A percentile compares a stretch with the other conserved stretches of the same genome.
phyloP scores from a whole-genome alignment of 2,888 invertebrate genomes.

The Oasisia sp. region DNA sequence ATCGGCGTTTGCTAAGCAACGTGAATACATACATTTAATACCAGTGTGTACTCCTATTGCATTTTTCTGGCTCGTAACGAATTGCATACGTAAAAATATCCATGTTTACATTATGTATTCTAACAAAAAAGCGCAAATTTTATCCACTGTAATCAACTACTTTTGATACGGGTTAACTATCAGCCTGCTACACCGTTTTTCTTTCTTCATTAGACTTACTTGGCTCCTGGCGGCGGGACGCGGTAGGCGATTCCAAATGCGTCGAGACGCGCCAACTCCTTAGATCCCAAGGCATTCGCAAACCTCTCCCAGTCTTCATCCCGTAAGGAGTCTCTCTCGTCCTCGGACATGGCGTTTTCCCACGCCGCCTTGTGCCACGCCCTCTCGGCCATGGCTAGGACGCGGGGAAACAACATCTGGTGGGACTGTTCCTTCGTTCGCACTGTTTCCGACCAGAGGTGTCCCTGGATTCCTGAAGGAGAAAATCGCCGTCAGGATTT shows the following conservation, averaged over 20 bases:
- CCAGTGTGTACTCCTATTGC: too few relatives aligned
- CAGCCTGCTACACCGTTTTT: too few relatives aligned
- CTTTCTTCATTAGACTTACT: slow-evolving; percentile 37
- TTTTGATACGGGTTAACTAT: too few relatives aligned
- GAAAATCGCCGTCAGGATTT: not conserved
- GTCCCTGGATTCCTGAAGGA: slow-evolving; percentile 56
- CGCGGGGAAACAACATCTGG: slow-evolving; percentile 39
- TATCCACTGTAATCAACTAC: too few relatives aligned
- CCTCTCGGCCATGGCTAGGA: slow-evolving; percentile 57
- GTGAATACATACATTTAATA: too few relatives aligned
- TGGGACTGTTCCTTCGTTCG: slow-evolving; percentile 28
- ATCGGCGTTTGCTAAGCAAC: too few relatives aligned
- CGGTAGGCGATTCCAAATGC: slow-evolving; percentile 49
- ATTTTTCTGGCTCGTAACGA: too few relatives aligned
- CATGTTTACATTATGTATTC: too few relatives aligned
- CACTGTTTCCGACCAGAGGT: slow-evolving; percentile 57
- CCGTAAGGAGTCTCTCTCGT: slow-evolving; percentile 52
- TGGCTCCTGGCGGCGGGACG: slow-evolving; percentile 57
- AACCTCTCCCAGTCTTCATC: slow-evolving; percentile 53
- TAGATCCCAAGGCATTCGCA: slow-evolving; percentile 52
- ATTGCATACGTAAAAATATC: too few relatives aligned
- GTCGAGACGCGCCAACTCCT: slow-evolving; percentile 55
- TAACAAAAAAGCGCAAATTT: too few relatives aligned
- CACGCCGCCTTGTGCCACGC: slow-evolving; percentile 61
- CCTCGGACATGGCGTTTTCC: slow-evolving; percentile 37